Evolutionary conservation across 2,888 invertebrate species (phyloP), one percentile per base, ranked within the genome.

Genomic region (Coecobrya sp.): DNA sequence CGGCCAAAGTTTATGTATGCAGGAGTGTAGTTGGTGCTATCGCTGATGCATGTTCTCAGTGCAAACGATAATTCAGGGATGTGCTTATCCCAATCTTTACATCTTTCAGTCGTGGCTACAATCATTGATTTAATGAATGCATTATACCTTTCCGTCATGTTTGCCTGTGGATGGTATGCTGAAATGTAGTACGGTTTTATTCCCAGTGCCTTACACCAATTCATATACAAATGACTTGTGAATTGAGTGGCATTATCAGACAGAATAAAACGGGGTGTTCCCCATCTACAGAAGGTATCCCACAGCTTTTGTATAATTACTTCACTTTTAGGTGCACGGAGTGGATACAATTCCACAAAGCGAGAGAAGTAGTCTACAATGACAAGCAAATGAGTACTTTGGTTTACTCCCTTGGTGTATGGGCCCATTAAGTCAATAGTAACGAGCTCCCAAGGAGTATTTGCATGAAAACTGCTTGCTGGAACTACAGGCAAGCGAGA

Each of bases 361-460:
- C 93, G 92, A 22, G 93, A 90, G 52, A 86, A 82, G 22, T 73
- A 42, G 76, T 88, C 79, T 0, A 92, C 91, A 0, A 92, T 10
- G 0, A 92, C 93, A 16, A 94, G 42, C 16, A 92, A 11, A 62
- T 92, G 86, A 19, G 81, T 70, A 62, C 81, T 90, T 0, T 76
- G 55, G 0, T 91, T 76, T 8, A 62, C 36, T 13, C 76, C 65
- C 79, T 59, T 90, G 0, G 89, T 42, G 70, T 92, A 93, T 5
- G 94, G 93, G 8, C 94, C 94, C 90, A 93, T 93, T 5, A 93
- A 22, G 84, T 94, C 94, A 0, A 65, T 52, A 0, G 68, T 49
- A 11, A 94, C 19, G 0, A 89, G 4, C 19, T 91, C 91, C 86
- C 91, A 92, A 0, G 92, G 85, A 0, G 45, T 68, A 13, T 92